These are phyloP conservation scores for Rhinophrynus dorsalis DNA, from an alignment of 2,797 vertebrate species.

Conservation along the genomic window DNA sequence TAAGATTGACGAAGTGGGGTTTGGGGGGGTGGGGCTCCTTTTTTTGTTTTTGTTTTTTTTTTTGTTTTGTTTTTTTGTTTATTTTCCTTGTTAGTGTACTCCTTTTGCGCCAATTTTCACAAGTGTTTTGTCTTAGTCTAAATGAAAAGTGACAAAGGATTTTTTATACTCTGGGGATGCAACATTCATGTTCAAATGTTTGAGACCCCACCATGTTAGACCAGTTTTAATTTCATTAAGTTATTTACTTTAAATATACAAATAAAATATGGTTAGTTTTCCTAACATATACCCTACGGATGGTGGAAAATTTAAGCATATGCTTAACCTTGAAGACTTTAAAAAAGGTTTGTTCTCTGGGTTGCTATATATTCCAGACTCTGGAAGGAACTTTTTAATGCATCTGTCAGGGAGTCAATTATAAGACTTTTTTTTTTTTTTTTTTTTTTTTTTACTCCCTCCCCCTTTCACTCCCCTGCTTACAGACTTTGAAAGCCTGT, in stretches of 20 bases:
- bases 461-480: constrained; percentile 47
- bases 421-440: too few relatives aligned
- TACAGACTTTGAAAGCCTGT: constrained; percentile 54
- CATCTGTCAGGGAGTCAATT: constrained; percentile 50
- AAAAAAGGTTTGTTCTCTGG: constrained; percentile 60
- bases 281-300: constrained; percentile 67
- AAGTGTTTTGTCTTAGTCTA: constrained; percentile 85
- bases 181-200: constrained; percentile 81
- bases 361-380: constrained; percentile 64
- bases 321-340: constrained; percentile 66
- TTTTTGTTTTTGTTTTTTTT: too few relatives aligned
- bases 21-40: constrained; percentile 27
- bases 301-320: constrained; percentile 69
- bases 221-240: constrained; percentile 77
- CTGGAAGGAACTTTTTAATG: constrained; percentile 59
- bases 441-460: constrained; percentile 26
- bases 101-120: constrained; percentile 82
- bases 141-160: constrained; percentile 73
- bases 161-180: constrained; percentile 79
- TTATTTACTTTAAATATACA: constrained; percentile 71
- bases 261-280: constrained; percentile 66
- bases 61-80: constrained; percentile 56
- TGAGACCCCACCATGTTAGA: constrained; percentile 74
- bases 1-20: constrained; percentile 73
- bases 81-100: constrained; percentile 78